Base-by-base conservation (phyloP, 2,888 invertebrate genomes). In the Scotopteryx bipunctaria region DNA sequence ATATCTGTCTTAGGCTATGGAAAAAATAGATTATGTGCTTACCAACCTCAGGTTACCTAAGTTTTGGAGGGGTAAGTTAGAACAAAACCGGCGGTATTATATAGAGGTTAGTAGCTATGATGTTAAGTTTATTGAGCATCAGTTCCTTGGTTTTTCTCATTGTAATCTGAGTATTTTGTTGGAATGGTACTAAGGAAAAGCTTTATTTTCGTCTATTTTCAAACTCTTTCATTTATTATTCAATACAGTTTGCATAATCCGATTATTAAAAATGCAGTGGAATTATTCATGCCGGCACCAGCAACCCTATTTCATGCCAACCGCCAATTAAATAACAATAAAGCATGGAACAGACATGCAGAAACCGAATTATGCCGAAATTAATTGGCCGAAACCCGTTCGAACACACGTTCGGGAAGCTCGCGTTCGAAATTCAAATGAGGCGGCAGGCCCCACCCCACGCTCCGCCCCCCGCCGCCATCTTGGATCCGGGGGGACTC, bases 401-500 rank as follows among this genome's bases (percentile, higher is more conserved):
- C 80, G 78, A 83, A 79, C 83, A 85, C 88, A 86, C 89, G 89
- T 89, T 89, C 84, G 86, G 67, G 81, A 81, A 83, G 83, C 84
- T 75, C 78, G 81, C 82, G 80, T 85, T 86, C 87, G 83, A 88
- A 89, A 85, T 89, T 90, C 88, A 89, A 90, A 90, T 89, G 89
- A 89, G 88, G 87, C 85, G 85, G 81, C 83, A 78, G 78, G 85
- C 83, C 86, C 87, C 85, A 83, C 83, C 87, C 82, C 69, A 66
- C 66, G 81, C 83, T 66, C 84, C 86, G 85, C 88, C 88, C 88
- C 88, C 86, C 82, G 82, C 73, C 88, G 88, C 89, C 89, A 87
- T 88, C 83, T 88, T 89, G 88, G 67, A 85, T 82, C 68, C 73
- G 72, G 73, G 79, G 81, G 81, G 72, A 68, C 56, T 38, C 32